A percentile compares a stretch with the other conserved stretches of the same genome.
These are phyloP conservation scores for Eupithecia vulgata DNA, from an alignment of 2,888 invertebrate species.

Conservation along the genomic window DNA sequence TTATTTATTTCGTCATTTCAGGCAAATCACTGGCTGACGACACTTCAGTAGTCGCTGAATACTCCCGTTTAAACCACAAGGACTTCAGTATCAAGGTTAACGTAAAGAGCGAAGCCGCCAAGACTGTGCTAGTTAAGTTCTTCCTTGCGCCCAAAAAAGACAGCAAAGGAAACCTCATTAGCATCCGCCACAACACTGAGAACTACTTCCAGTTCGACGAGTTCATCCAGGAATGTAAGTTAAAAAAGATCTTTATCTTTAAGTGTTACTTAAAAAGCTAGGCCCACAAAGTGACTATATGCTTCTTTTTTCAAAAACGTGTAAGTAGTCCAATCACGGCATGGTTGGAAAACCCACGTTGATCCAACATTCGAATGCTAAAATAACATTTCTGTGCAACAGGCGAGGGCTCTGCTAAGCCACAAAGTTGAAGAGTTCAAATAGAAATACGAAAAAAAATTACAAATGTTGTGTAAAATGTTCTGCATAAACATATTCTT, in stretches of 20 bases:
- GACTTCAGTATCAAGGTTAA: slow-evolving; percentile 86
- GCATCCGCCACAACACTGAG: slow-evolving; percentile 79
- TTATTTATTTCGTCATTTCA: not conserved
- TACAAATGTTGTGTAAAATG: not conserved
- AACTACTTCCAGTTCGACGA: slow-evolving; percentile 85
- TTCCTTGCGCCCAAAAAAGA: slow-evolving; percentile 89
- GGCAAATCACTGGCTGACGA: slow-evolving; percentile 50
- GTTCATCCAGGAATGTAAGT: slow-evolving; percentile 68
- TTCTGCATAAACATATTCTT: not conserved
- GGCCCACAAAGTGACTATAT: not conserved
- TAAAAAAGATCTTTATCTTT: slow-evolving; percentile 7
- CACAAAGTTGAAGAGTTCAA: not conserved
- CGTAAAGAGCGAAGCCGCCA: slow-evolving; percentile 82
- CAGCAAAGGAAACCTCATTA: slow-evolving; percentile 77
- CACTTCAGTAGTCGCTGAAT: slow-evolving; percentile 83
- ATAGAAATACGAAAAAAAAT: not conserved
- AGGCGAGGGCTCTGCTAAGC: not conserved
- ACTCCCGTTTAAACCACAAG: slow-evolving; percentile 88
- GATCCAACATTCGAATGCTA: no score
- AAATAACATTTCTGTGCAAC: no score
- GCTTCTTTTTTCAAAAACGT: not conserved
- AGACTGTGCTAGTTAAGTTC: slow-evolving; percentile 83
- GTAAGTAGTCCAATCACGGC: no score
- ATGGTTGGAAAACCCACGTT: no score
- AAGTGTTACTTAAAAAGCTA: not conserved